Percentiles rank a stretch among this genome's conserved stretches.
Evolutionary conservation across 2,888 invertebrate species (phyloP).

Genomic region (Amphipoea oculea): DNA sequence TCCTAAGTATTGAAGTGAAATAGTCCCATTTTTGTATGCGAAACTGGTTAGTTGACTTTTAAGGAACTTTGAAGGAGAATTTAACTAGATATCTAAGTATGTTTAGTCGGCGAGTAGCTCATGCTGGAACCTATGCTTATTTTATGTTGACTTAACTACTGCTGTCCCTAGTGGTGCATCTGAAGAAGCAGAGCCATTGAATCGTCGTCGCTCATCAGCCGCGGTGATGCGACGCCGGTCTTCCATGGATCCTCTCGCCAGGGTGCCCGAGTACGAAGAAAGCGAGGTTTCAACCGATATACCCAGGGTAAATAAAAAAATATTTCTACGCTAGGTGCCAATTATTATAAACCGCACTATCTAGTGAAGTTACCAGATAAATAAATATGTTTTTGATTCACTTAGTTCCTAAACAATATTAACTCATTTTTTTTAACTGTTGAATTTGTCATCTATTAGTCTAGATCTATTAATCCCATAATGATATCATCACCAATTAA

Average conservation of each 20-base stretch:
- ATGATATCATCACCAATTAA: background rate
- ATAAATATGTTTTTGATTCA: background rate
- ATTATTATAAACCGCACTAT: background rate
- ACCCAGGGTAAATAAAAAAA: slow-evolving; percentile 75
- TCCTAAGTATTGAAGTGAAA: background rate
- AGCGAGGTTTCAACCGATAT: slow-evolving; percentile 82
- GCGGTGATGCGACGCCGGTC: slow-evolving; percentile 71
- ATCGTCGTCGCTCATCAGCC: slow-evolving; percentile 77
- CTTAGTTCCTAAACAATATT: background rate
- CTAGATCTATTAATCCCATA: background rate
- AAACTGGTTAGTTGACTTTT: background rate
- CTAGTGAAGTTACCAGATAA: background rate
- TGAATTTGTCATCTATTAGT: background rate
- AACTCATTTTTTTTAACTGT: background rate
- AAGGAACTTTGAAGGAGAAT: background rate
- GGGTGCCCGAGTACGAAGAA: slow-evolving; percentile 81
- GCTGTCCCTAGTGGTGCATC: slow-evolving; percentile 63
- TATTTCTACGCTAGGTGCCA: background rate
- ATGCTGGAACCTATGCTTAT: background rate
- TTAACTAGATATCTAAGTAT: background rate
- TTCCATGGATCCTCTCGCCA: slow-evolving; percentile 74
- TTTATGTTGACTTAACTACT: background rate
- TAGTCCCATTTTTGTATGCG: background rate
- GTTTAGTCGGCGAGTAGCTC: background rate
- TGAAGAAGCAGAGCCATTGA: slow-evolving; percentile 61